Evolutionary conservation across 2,888 invertebrate genomes (phyloP), one percentile per base, ranked within the genome.

Genomic region (Noctua pronuba): DNA sequence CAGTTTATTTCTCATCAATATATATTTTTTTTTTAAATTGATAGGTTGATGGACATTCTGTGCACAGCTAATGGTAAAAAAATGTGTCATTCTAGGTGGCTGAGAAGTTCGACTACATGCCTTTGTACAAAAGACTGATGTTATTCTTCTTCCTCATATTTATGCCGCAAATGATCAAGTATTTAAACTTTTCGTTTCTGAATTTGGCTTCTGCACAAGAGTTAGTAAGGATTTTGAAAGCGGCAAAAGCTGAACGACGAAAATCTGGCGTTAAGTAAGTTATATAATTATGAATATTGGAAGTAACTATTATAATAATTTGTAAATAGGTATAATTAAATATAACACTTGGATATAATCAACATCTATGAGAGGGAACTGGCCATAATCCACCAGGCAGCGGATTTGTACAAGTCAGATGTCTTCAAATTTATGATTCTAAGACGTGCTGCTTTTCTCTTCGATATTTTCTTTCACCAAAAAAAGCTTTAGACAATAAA

Each of bases 21-120:
- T n/a, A n/a, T n/a, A n/a, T n/a, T n/a, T n/a, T n/a, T n/a, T n/a
- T n/a, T n/a, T n/a, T n/a, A n/a, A n/a, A n/a, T n/a, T n/a, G 5
- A n/a, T 66, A 24, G 18, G 13, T 67, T 8, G 8, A n/a, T 8
- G 13, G 3, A 44, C 1, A 16, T 21, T 28, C 31, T 31, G 24
- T 24, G 24, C 24, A 18, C 16, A 38, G 16, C 44, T 49, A 41
- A 68, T 44, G 10, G 4, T 55, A 38, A 21, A 55, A 55, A n/a
- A 31, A 21, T 16, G 21, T 13, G 68, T 35, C 38, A 65, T 93
- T 93, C 76, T 88, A 96, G 96, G 93, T 95, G n/a, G 96, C 96
- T 67, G 93, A 94, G 85, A 94, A 94, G 78, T 96, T 96, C 77
- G 94, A 94, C 80, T 92, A 92, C 69, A 94, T 95, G 93, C 88